These are phyloP conservation scores for Synanthedon myopaeformis DNA, from an alignment of 2,888 invertebrate genomes.

Conservation along the genomic window DNA sequence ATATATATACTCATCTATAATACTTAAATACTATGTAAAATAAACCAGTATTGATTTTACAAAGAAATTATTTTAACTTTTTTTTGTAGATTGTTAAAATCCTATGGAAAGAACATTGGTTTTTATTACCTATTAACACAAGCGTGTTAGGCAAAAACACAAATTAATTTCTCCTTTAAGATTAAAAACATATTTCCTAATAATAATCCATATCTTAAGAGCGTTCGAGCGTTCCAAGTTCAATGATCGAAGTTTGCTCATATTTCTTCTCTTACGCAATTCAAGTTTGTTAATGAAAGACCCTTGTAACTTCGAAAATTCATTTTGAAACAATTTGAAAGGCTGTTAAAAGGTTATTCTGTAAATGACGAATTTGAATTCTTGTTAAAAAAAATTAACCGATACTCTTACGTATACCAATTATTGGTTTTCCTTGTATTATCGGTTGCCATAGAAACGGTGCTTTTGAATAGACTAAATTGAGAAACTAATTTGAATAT, in stretches of 20 bases:
- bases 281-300: conserved; percentile 53
- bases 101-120: no score
- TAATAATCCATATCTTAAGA: neutral
- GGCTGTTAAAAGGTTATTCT: conserved; percentile 11
- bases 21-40: no score
- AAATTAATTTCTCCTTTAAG: neutral
- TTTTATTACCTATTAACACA: no score
- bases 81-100: no score
- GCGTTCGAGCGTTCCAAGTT: conserved; percentile 10
- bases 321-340: conserved; percentile 33
- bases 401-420: neutral
- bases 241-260: conserved; percentile 52
- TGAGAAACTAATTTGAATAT: no score
- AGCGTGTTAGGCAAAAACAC: no score
- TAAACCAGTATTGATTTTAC: neutral
- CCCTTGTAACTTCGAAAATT: conserved; percentile 43
- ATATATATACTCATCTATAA: no score
- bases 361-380: conserved; percentile 11
- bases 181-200: neutral
- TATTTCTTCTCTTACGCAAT: conserved; percentile 49
- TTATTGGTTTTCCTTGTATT: no score
- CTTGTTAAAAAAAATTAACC: neutral
- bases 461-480: no score
- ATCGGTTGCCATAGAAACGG: no score
- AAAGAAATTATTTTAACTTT: no score